Conservation (phyloP, 1,140 invertebrate species). For the Medauroidea extradentata region DNA sequence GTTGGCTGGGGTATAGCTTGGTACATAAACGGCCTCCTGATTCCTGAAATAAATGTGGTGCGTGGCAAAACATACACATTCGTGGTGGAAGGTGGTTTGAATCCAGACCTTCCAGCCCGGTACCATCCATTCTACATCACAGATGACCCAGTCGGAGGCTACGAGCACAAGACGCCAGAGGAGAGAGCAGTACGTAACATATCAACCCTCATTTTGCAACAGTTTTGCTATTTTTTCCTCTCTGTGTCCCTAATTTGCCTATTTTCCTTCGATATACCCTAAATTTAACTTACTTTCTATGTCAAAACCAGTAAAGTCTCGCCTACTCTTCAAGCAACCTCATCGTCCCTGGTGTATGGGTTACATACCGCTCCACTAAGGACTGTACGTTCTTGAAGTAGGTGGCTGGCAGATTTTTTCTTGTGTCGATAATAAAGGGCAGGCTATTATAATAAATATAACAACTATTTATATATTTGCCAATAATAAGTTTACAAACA, state of each 20-base stretch:
- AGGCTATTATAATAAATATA: too few relatives aligned
- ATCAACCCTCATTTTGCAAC: not conserved
- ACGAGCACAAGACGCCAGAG: constrained; percentile 75
- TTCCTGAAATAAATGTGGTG: constrained; percentile 89
- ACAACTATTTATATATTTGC: too few relatives aligned
- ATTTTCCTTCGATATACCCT: not conserved
- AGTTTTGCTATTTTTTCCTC: not conserved
- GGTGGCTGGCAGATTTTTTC: too few relatives aligned
- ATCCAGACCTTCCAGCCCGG: constrained; percentile 70
- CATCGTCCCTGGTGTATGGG: too few relatives aligned
- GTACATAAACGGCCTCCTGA: constrained; percentile 92
- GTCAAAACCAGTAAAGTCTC: too few relatives aligned
- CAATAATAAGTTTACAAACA: too few relatives aligned
- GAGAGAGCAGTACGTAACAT: constrained; percentile 64
- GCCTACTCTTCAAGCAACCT: too few relatives aligned
- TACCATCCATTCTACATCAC: constrained; percentile 96
- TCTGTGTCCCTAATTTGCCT: not conserved
- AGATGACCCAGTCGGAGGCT: constrained; percentile 87
- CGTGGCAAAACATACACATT: constrained; percentile 87
- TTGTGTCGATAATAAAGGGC: too few relatives aligned
- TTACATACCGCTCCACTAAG: too few relatives aligned
- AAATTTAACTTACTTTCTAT: too few relatives aligned
- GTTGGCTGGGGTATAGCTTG: constrained; percentile 91
- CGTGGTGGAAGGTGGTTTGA: constrained; percentile 79
- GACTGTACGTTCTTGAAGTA: too few relatives aligned